Evolutionary conservation across 2,797 vertebrate species (phyloP), one percentile per base, ranked within the genome.

Genomic region (Enteromius unitaeniatus): DNA sequence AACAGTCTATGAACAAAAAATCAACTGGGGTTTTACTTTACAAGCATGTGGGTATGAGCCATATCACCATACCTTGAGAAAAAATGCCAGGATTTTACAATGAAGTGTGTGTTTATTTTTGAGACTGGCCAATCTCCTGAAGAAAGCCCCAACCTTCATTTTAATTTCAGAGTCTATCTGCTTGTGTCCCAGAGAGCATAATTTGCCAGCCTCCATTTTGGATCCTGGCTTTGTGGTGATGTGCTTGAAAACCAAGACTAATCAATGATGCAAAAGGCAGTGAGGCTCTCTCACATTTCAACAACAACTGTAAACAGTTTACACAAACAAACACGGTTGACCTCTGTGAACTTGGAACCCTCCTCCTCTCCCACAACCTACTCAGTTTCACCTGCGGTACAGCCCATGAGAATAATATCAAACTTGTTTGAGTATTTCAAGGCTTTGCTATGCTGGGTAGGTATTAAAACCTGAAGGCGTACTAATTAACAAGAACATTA

Each of bases 141-240:
- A 88, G 2, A 73, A 88, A 47, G 86, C 86, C 87, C 90, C 89
- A 83, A 84, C 88, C 87, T 83, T 88, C 62, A 82, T 87, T 88
- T 76, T 15, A 45, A 84, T 87, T 86, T 86, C 49, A 70, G 58
- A 87, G 74, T 31, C 78, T 73, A 78, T 55, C 69, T 78, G 31
- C 42, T 45, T 23, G 31, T 60, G 68, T 88, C 89, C 80, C 86
- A 86, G 78, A 62, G 88, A 86, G 89, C 86, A 89, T 88, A 86
- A 89, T 90, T 90, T 89, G 83, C 65, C 58, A 49, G 15, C 8
- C 65, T 75, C 40, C 3, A 8, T 83, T 87, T 81, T 70, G 65
- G 40, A 73, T 42, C n/a, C 45, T 45, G 7, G 68, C 62, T 88
- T 70, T 55, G 72, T 74, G 40, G 6, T 31, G 81, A 82, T 34